Base-by-base conservation (phyloP, 1,140 invertebrate genomes). In the Ceratitis capitata region DNA sequence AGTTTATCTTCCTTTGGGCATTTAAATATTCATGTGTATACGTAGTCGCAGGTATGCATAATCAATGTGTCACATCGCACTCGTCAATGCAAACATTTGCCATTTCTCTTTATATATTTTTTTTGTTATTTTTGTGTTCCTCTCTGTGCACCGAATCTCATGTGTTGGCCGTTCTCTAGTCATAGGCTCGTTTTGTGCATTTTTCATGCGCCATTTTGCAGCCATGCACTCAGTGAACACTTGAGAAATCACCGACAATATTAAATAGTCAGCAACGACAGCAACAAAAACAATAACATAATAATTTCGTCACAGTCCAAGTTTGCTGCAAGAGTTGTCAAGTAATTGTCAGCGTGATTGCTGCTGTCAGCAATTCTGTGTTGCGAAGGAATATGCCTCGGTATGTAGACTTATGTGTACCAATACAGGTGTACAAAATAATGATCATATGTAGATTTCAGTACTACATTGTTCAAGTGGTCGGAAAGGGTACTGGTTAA, bases 311-410 rank as follows among this genome's bases (percentile, higher is more conserved):
- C 39, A n/a, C 69, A 78, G 6, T 78, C 7, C 69, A 74, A 45
- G 69, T 74, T 35, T 19, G 69, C n/a, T 42, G 39, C 69, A 74
- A 29, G n/a, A 74, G 39, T 23, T 74, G 69, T 78, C 69, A 78
- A 78, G 39, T 78, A 78, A 78, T 78, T 78, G 69, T 78, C 69
- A 78, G 45, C 23, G 69, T 78, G 69, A 78, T 78, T 78, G 39
- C 69, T 78, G 42, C 69, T 78, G 69, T 78, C 69, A 78, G 39
- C 69, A 78, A n/a, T 39, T 78, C 39, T 47, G 23, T 45, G 69
- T 39, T 42, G n/a, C n/a, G n/a, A n/a, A n/a, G n/a, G n/a, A 9
- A 32, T 7, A 3, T 26, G 69, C 16, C n/a, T 47, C 16, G 29
- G 12, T 64, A 23, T 78, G 32, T 45, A 1, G 12, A 39, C 23